Percentiles rank a stretch among this genome's conserved stretches.
Conservation (phyloP, 1,140 invertebrate genomes). For the Yoshiicerus persimilis region DNA sequence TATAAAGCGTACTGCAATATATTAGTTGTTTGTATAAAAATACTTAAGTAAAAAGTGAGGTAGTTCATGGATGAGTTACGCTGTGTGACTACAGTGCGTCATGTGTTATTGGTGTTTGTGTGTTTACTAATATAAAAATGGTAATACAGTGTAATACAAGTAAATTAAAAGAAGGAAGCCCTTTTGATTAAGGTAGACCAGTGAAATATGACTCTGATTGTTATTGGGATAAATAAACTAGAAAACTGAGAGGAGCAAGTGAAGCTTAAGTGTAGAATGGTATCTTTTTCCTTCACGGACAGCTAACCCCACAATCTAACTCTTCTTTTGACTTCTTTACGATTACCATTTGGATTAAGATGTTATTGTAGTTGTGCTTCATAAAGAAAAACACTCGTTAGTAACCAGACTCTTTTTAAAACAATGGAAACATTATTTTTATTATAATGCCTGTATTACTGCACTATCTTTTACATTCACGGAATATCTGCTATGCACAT, state of each 20-base stretch:
- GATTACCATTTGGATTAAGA: conserved; percentile 14
- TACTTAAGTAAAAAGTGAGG: too few relatives aligned
- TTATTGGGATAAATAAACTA: not conserved
- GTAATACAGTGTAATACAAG: not conserved
- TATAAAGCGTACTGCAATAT: too few relatives aligned
- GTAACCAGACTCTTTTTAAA: not conserved
- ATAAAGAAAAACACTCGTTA: not conserved
- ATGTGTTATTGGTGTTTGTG: too few relatives aligned
- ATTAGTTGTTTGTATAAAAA: too few relatives aligned
- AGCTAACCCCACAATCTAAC: not conserved
- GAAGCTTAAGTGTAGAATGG: not conserved
- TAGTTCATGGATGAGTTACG: too few relatives aligned
- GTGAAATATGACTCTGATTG: conserved; percentile 16
- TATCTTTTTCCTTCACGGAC: not conserved
- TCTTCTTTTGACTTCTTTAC: conserved; percentile 6
- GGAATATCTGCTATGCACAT: too few relatives aligned
- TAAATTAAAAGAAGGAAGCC: not conserved
- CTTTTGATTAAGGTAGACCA: not conserved
- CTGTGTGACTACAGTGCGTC: too few relatives aligned
- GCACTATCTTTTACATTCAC: not conserved
- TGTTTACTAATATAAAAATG: not conserved
- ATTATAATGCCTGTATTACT: not conserved
- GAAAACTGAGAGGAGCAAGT: not conserved
- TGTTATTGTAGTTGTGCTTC: not conserved
- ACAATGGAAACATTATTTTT: not conserved